Evolutionary conservation across 2,113 vertebrate genomes (phyloP).

Genomic region (Plectropomus leopardus): DNA sequence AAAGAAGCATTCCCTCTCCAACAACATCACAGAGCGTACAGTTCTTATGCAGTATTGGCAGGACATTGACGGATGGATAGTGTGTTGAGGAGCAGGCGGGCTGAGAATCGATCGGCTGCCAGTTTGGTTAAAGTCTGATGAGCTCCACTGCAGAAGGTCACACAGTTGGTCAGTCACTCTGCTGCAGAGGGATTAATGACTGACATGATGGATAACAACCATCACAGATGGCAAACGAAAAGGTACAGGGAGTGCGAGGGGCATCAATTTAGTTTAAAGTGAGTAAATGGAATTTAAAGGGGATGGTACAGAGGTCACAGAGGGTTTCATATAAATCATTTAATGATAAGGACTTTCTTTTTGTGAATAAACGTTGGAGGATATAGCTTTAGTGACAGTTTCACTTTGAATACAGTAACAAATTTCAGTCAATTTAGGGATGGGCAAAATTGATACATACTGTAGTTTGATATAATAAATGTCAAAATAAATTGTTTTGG

Average conservation of each 20-base stretch:
- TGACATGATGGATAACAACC: constrained; percentile 37
- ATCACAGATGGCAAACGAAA: not conserved
- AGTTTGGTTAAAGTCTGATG: constrained; percentile 62
- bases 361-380: not conserved
- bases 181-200: constrained; percentile 40
- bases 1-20: not conserved
- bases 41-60: constrained; percentile 46
- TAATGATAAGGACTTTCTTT: not conserved
- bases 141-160: constrained; percentile 69
- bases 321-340: not conserved
- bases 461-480: not conserved
- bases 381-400: not conserved
- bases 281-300: constrained; percentile 8
- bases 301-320: not conserved
- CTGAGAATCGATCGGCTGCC: constrained; percentile 70
- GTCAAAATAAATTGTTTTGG: no score
- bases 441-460: not conserved
- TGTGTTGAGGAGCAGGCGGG: constrained; percentile 26
- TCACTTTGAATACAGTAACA: not conserved
- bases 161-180: constrained; percentile 48
- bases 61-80: constrained; percentile 69
- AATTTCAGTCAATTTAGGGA: not conserved
- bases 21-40: not conserved
- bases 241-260: not conserved
- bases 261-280: constrained; percentile 12